Base-by-base conservation (phyloP, 2,113 vertebrate species). In the Aegithalos caudatus region DNA sequence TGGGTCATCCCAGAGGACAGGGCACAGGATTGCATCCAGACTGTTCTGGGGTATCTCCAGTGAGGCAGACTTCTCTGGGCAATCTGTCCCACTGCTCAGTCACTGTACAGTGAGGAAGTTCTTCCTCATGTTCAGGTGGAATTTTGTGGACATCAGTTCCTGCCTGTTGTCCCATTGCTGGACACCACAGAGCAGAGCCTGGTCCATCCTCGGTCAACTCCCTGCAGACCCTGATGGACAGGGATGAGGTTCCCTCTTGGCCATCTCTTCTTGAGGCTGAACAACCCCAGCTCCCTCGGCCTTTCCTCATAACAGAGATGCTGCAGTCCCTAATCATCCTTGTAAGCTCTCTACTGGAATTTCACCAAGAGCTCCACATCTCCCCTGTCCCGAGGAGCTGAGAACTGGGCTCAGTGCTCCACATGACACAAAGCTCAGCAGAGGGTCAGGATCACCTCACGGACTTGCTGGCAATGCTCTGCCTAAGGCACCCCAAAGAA, bases 401-500 rank as follows among this genome's bases (percentile, higher is more conserved):
- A 31, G 40, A 22, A 14, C 23, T 40, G 48, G 20, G 16, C 42
- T 18, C 24, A 29, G 9, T 4, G 24, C 40, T 54, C 23, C 23
- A 11, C 0, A 1, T 20, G n/a, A 15, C 14, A 8, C n/a, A 25
- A 24, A 14, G 16, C 35, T 50, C 35, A 13, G 24, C 8, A 31
- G 42, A 62, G 12, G 15, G 9, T 6, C 31, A 31, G 24, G 29
- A 35, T 48, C 57, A 47, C 11, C 11, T 35, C 7, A 11, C 35
- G 48, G 16, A 14, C 15, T 35, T 31, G 28, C 29, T 71, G 48
- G 24, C 6, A 35, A 0, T 18, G 25, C 6, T 48, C 4, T 7
- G 42, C 35, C 33, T 17, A 6, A 13, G 1, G 24, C 23, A 61
- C 0, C 28, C 20, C 16, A 4, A 2, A 1, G 18, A 1, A 23